A percentile compares a stretch with the other conserved stretches of the same genome.
These are phyloP conservation scores for Brachionus asplanchnoidis DNA, from an alignment of 1,140 invertebrate species.

Conservation along the genomic window DNA sequence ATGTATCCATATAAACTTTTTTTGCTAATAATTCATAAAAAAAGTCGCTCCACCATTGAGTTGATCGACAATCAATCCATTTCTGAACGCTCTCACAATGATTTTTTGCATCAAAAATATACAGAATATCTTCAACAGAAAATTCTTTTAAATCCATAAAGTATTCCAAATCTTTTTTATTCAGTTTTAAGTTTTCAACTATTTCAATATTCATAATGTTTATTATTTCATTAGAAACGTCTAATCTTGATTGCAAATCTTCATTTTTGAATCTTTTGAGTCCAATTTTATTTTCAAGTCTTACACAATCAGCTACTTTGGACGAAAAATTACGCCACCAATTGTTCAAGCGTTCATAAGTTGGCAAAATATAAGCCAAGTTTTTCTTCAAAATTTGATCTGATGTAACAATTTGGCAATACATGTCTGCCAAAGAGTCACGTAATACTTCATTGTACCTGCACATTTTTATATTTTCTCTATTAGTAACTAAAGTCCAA, in stretches of 20 bases:
- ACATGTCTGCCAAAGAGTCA: neutral
- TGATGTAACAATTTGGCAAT: neutral
- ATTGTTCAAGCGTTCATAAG: neutral
- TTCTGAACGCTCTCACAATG: neutral
- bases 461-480: neutral
- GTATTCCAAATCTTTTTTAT: neutral
- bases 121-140: neutral
- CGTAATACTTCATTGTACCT: neutral
- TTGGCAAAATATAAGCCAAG: neutral
- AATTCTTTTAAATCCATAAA: neutral
- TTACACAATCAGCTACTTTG: neutral
- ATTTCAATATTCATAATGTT: neutral
- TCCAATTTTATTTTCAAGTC: neutral
- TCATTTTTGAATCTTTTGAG: neutral
- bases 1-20: neutral
- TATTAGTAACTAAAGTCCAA: neutral
- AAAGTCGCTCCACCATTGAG: neutral
- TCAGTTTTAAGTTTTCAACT: neutral
- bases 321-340: neutral
- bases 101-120: neutral
- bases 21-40: neutral
- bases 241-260: neutral
- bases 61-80: neutral
- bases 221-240: neutral
- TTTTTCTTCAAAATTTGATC: neutral